phyloP scores from a whole-genome alignment of 2,797 vertebrate genomes.

The Takifugu rubripes region DNA sequence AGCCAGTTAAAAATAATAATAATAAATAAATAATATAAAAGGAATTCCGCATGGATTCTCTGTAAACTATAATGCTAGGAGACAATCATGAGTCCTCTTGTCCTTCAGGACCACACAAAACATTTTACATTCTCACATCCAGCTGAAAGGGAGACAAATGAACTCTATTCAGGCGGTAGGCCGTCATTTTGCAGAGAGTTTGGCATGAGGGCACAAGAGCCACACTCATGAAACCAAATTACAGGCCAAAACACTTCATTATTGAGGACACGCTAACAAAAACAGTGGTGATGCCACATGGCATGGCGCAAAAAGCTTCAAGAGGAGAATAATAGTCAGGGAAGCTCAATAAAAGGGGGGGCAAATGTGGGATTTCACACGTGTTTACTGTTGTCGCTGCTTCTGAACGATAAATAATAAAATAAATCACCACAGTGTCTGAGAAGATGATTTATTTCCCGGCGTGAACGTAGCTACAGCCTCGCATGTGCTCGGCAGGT shows the following conservation, averaged over 20 bases:
- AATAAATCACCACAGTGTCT: too few species aligned
- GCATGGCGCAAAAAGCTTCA: too few species aligned
- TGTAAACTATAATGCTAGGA: not conserved
- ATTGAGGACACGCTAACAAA: slow-evolving; percentile 20
- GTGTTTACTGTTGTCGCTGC: not conserved
- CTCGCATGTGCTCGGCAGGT: too few species aligned
- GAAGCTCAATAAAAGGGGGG: slow-evolving; percentile 23
- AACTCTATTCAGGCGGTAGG: slow-evolving; percentile 34
- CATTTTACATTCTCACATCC: slow-evolving; percentile 26
- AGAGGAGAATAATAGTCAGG: slow-evolving; percentile 36
- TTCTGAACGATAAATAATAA: too few species aligned
- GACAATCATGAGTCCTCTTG: slow-evolving; percentile 39
- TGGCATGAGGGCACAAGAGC: not conserved
- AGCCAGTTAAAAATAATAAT: too few species aligned
- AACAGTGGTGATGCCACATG: slow-evolving; percentile 5
- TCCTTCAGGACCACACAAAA: slow-evolving; percentile 61
- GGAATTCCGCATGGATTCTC: slow-evolving; percentile 24
- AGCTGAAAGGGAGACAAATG: slow-evolving; percentile 30
- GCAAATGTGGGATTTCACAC: slow-evolving; percentile 4
- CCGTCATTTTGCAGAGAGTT: slow-evolving; percentile 44
- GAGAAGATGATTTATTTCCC: too few species aligned
- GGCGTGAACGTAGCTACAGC: too few species aligned
- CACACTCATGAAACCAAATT: not conserved
- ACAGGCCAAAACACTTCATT: slow-evolving; percentile 34
- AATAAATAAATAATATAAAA: not conserved